Evolutionary conservation across 1,140 invertebrate genomes (phyloP).

Genomic region (Anoplophora glabripennis): DNA sequence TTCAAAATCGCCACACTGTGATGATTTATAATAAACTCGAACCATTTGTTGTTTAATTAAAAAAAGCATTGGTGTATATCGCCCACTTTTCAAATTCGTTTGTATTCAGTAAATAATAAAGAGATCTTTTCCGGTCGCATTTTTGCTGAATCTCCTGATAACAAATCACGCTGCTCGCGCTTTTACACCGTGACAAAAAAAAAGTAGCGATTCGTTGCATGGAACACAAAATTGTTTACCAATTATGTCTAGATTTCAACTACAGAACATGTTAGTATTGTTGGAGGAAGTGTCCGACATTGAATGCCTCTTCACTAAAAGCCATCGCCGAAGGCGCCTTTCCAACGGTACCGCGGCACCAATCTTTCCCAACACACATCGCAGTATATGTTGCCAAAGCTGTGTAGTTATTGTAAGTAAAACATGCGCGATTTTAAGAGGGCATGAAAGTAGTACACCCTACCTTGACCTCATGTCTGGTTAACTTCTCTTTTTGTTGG

Average conservation of each 20-base stretch:
- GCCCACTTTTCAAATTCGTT: too few species aligned
- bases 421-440: background rate
- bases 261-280: slow-evolving; percentile 3
- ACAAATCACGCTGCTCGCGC: too few species aligned
- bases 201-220: too few species aligned
- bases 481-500: background rate
- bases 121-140: too few species aligned
- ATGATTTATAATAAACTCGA: too few species aligned
- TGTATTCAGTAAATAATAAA: too few species aligned
- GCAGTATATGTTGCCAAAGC: slow-evolving; percentile 1
- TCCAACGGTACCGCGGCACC: slow-evolving; percentile 15
- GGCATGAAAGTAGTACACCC: slow-evolving; percentile 14
- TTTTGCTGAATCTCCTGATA: too few species aligned
- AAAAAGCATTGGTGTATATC: too few species aligned
- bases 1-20: too few species aligned
- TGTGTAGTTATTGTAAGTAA: background rate
- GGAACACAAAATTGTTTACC: too few species aligned
- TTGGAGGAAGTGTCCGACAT: slow-evolving; percentile 4
- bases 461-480: slow-evolving; percentile 13
- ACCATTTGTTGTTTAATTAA: too few species aligned
- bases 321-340: slow-evolving; percentile 2
- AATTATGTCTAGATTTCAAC: slow-evolving; percentile 5
- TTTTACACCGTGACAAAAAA: too few species aligned
- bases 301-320: slow-evolving; percentile 5
- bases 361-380: slow-evolving; percentile 6